Evolutionary conservation across 2,888 invertebrate genomes (phyloP), one percentile per base, ranked within the genome.

Genomic region (Eupeodes latifasciatus): DNA sequence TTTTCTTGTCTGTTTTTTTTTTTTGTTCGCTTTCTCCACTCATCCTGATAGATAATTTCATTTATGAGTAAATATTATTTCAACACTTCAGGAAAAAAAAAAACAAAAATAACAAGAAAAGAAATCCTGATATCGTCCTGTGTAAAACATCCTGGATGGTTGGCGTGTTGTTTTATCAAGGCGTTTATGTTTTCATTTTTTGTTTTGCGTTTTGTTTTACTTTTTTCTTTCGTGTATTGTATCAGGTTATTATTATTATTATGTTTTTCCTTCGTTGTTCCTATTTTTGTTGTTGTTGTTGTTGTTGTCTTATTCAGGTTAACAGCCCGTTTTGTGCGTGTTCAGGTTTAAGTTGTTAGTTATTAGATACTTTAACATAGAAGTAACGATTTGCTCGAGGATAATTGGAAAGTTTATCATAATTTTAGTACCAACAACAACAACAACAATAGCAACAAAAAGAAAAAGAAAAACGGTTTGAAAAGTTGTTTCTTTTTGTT

Each of bases 31-130:
- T 51, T 67, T 47, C 80, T 64, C 40, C 49, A 19, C 61, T 55
- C 62, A 44, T 55, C 69, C 64, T 51, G 81, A 59, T 76, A 76
- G 57, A 72, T 81, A 75, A 86, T 64, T 75, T 67, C 74, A 79
- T 86, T 82, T 83, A 82, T 83, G 82, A 82, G 83, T 83, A 83
- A 86, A 86, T 86, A 86, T 86, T 83, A 71, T 83, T 79, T 79
- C 75, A 83, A 83, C 86, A 86, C 82, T 86, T 71, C 75, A 71
- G 44, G 47, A 49, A 27, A 47, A 49, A 66, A 66, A 53, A 49
- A 47, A 16, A 53, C 27, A 53, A 49, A 47, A 16, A 53, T 16
- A 62, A 61, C 51, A 57, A 66, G 40, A 49, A 66, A 66, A 27
- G 66, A 49, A 66, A 66, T 66, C 57, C 47, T 51, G 51, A 34